These are phyloP conservation scores for Apostichopus parvimensis DNA, from an alignment of 35 echinoderm and acorn worm species.

Conservation along the genomic window DNA sequence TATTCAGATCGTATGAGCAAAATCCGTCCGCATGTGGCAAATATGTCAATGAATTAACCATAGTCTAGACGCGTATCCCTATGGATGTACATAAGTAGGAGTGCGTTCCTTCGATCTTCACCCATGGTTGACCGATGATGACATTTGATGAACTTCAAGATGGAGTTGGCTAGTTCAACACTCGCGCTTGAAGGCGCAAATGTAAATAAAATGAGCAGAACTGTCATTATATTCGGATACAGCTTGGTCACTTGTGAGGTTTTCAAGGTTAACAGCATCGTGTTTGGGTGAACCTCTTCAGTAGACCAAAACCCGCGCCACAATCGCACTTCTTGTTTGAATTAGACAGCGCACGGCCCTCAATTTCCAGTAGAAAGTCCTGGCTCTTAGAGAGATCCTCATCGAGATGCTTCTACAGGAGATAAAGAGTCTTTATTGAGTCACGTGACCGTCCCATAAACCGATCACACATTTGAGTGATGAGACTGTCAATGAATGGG, in stretches of 20 bases:
- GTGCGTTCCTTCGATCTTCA: constrained; percentile 8
- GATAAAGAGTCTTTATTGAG: too few relatives aligned
- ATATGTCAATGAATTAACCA: background rate
- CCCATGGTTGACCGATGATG: constrained; percentile 19
- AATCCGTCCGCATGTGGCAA: constrained; percentile 18
- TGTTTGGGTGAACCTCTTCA: background rate
- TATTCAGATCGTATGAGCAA: background rate
- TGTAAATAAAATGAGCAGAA: background rate
- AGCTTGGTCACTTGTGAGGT: background rate
- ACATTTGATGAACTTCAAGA: constrained; percentile 14
- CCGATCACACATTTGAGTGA: too few relatives aligned
- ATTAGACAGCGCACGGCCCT: too few relatives aligned
- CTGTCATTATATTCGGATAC: background rate
- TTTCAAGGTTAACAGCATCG: background rate
- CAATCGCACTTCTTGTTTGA: too few relatives aligned
- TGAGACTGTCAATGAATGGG: too few relatives aligned
- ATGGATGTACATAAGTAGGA: background rate
- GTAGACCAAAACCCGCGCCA: too few relatives aligned
- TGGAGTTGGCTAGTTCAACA: background rate
- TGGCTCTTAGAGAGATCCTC: too few relatives aligned
- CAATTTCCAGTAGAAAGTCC: too few relatives aligned
- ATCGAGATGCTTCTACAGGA: too few relatives aligned
- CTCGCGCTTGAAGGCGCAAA: background rate
- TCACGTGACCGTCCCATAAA: too few relatives aligned
- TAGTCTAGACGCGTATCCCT: background rate